Conservation (phyloP, 2,888 invertebrate genomes). For the Rotaria macrura region DNA sequence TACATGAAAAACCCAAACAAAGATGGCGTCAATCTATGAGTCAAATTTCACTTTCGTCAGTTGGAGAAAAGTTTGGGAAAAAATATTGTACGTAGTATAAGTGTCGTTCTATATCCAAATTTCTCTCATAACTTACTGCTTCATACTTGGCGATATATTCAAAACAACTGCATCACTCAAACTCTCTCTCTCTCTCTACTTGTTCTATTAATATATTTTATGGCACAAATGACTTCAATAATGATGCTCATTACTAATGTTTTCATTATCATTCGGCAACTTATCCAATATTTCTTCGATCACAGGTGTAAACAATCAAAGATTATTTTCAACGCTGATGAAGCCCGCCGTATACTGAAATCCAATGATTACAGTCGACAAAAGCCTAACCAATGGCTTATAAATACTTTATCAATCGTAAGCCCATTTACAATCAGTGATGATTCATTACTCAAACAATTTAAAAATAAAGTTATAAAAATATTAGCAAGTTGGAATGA, state of each 20-base stretch:
- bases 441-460: not conserved
- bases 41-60: too few species aligned
- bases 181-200: too few species aligned
- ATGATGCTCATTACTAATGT: not conserved
- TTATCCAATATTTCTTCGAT: not conserved
- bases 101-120: too few species aligned
- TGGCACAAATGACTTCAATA: not conserved
- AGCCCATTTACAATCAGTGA: not conserved
- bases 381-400: not conserved
- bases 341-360: not conserved
- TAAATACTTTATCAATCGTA: not conserved
- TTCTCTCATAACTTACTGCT: too few species aligned
- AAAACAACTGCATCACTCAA: too few species aligned
- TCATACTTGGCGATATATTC: too few species aligned
- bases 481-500: not conserved
- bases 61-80: too few species aligned
- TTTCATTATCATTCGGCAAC: not conserved
- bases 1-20: too few species aligned
- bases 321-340: not conserved
- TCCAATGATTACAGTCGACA: not conserved
- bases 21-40: too few species aligned
- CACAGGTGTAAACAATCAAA: not conserved
- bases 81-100: too few species aligned
- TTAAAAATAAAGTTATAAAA: not conserved
- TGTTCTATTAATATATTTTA: too few species aligned